Base-by-base conservation (phyloP, 2,797 vertebrate species). In the Synanceia verrucosa region DNA sequence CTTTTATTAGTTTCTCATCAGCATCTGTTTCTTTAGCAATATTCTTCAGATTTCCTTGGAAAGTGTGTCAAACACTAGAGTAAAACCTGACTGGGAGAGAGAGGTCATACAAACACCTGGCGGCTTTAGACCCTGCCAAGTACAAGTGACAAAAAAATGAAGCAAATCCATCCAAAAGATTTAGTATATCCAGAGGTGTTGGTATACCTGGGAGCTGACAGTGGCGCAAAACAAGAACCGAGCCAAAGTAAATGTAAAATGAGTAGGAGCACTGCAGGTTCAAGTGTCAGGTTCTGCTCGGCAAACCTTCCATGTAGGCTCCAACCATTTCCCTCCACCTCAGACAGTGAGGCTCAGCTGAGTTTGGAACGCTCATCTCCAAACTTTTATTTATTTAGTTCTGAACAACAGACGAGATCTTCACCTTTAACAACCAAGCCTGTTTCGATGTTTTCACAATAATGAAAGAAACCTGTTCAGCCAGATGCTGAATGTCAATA, bases 211-310 rank as follows among this genome's bases (percentile, higher is more conserved):
- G 79, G 78, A 62, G 41, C 56, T 48, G 52, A 62, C n/a, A 21
- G 53, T 6, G 67, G 60, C 52, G 70, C 63, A 36, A 78, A 82
- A 67, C 79, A 53, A 59, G 18, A 11, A n/a, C 55, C 3, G 41
- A 23, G 84, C 81, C 85, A 81, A 88, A 70, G 73, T 73, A 71
- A 89, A 89, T 73, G 75, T 64, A 83, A 89, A 61, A 68, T 2
- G 58, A 90, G 76, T 74, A 28, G 1, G 56, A 73, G 34, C 61
- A n/a, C 61, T 57, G 70, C 46, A 65, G 46, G 39, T 12, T 52
- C 7, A 51, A 55, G 41, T 43, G 41, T 43, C 41, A 43, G 41
- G 41, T 43, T 43, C n/a, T 43, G 41, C n/a, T 43, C 26, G n/a
- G 21, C 11, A 29, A 60, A 6, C 34, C 68, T 9, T 64, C 51